A percentile compares a stretch with the other conserved stretches of the same genome.
Conservation (phyloP, 53 echinoderm and acorn worm genomes). For the Echinarachnius parma region DNA sequence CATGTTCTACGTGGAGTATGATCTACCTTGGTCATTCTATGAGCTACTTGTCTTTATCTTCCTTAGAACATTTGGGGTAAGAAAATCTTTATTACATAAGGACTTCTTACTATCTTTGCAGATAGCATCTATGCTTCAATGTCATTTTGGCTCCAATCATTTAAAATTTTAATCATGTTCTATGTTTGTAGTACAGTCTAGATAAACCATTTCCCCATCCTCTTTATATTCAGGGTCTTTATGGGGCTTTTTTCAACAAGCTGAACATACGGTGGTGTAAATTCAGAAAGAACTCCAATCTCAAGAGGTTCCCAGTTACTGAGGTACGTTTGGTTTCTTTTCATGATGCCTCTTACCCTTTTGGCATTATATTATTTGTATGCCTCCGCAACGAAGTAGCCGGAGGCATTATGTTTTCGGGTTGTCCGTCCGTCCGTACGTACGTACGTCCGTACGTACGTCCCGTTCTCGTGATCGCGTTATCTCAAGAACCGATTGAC, state of each 20-base stretch:
- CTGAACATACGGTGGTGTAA: constrained; percentile 92
- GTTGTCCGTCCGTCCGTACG: no score
- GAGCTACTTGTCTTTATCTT: constrained; percentile 86
- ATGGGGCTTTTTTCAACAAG: constrained; percentile 90
- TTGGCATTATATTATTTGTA: no score
- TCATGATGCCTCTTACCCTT: no score
- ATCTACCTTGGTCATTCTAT: constrained; percentile 89
- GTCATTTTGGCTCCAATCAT: no score
- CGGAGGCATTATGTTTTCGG: no score
- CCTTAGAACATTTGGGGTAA: constrained; percentile 89
- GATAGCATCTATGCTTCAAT: no score
- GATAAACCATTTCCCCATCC: background rate
- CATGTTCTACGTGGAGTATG: constrained; percentile 96
- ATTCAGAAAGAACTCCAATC: constrained; percentile 75
- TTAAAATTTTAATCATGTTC: background rate
- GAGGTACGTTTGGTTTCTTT: constrained; percentile 70
- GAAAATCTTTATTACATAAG: no score
- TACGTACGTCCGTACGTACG: no score
- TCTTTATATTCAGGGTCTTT: constrained; percentile 82
- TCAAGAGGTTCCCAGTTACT: constrained; percentile 73
- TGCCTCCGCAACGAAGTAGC: no score
- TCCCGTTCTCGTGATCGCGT: no score
- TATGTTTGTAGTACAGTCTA: background rate
- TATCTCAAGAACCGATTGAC: no score
- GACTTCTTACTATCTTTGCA: no score